A percentile compares a stretch with the other conserved stretches of the same genome.
These are phyloP conservation scores for Acleris holmiana DNA, from an alignment of 2,888 invertebrate genomes.

Conservation along the genomic window DNA sequence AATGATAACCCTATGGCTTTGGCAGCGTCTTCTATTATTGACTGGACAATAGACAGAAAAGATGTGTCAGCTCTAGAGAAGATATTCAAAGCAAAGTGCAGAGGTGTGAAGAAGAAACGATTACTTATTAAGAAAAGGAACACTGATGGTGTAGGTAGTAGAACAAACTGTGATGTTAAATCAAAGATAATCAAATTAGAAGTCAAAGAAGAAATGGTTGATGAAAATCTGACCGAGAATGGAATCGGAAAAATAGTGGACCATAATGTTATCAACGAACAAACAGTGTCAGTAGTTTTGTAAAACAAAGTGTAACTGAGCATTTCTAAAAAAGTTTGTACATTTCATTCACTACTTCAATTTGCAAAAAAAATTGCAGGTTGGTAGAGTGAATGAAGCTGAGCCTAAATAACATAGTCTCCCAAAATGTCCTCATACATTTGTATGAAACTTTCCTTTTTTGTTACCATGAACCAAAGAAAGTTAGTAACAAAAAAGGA, in stretches of 20 bases:
- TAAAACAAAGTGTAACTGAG: neutral
- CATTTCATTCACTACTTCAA: too few species aligned
- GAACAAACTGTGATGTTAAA: conserved; percentile 48
- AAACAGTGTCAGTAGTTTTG: neutral
- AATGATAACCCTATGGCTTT: conserved; percentile 87
- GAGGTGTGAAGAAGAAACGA: conserved; percentile 76
- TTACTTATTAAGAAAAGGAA: conserved; percentile 66
- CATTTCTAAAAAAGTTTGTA: too few species aligned
- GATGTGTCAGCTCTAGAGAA: conserved; percentile 86
- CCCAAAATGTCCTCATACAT: too few species aligned
- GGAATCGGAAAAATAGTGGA: conserved; percentile 30
- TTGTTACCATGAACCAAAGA: too few species aligned
- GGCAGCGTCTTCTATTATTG: conserved; percentile 74
- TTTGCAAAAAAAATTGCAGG: too few species aligned
- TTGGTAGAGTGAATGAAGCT: too few species aligned
- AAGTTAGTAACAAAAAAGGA: too few species aligned
- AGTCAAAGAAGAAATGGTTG: conserved; percentile 50
- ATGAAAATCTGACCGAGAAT: conserved; percentile 41
- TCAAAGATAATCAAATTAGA: conserved; percentile 66
- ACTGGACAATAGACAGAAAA: conserved; percentile 89
- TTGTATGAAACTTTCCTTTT: too few species aligned
- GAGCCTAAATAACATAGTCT: too few species aligned
- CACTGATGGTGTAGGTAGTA: conserved; percentile 44
- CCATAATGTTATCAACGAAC: neutral
- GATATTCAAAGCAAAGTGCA: conserved; percentile 78